phyloP scores from a whole-genome alignment of 2,797 vertebrate genomes.

The Selene dorsalis region DNA sequence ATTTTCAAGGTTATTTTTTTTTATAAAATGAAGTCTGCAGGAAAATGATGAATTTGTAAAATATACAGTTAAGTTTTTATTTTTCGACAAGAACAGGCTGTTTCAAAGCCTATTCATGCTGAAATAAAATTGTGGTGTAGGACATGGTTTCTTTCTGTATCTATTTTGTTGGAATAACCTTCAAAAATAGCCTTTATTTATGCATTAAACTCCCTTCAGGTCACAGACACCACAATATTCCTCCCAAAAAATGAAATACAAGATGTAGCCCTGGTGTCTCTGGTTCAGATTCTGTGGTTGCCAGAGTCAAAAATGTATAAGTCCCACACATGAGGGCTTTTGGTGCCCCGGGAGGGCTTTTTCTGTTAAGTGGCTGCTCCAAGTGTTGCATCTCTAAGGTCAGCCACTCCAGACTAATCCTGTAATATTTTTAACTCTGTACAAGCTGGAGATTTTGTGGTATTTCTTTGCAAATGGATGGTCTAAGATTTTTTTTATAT shows the following conservation, averaged over 20 bases:
- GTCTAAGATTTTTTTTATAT: slow-evolving; percentile 3
- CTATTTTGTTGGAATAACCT: background rate
- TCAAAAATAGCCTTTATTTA: background rate
- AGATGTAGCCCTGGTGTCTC: background rate
- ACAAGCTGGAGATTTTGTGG: slow-evolving; percentile 14
- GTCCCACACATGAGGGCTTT: slow-evolving; percentile 24
- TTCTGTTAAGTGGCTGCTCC: slow-evolving; percentile 27
- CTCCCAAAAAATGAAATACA: background rate
- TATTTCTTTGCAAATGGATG: slow-evolving; percentile 33
- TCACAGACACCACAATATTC: background rate
- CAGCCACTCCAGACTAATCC: slow-evolving; percentile 11
- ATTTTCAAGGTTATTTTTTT: background rate
- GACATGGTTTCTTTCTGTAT: background rate
- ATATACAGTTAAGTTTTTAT: background rate
- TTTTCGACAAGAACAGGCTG: background rate
- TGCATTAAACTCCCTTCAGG: no score
- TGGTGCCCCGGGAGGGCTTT: slow-evolving; percentile 17
- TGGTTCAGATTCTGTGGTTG: background rate
- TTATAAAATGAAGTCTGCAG: slow-evolving; percentile 5
- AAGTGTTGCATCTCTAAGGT: slow-evolving; percentile 29
- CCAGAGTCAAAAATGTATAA: slow-evolving; percentile 32
- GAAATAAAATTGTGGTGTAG: background rate
- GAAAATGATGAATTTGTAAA: slow-evolving; percentile 3
- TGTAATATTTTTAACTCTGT: slow-evolving; percentile 15
- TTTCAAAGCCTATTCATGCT: background rate